Evolutionary conservation across 2,888 invertebrate species (phyloP), one percentile per base, ranked within the genome.

Genomic region (Ormyrus rosae): DNA sequence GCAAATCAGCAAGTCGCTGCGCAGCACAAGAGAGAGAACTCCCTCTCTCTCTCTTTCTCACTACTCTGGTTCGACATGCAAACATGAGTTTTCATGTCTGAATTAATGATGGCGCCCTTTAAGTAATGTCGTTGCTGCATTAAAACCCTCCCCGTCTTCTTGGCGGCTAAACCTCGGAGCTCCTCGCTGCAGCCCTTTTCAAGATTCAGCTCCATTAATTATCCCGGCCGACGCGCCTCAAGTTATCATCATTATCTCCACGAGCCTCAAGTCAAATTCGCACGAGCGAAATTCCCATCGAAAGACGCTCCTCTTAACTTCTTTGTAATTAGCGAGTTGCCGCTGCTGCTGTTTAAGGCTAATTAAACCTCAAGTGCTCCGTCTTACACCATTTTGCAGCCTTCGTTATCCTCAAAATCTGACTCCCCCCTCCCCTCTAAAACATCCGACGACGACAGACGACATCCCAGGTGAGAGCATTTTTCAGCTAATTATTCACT

Each of bases 301-400:
- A 67, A 67, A 53, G 51, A 4, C 34, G 19, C 19, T 19, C 34
- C 4, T 34, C 45, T 68, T 45, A 68, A 45, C 45, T 68, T 55
- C n/a, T 55, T 51, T 71, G 51, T 61, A 71, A 71, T 71, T 63
- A 70, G n/a, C 34, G 51, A 51, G 51, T 1, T 7, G 7, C 9
- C 7, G 51, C 51, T 11, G 51, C 50, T 71, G 6, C 13, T 48
- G 9, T 73, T 73, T 53, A 73, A 55, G 19, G 46, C 56, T 60
- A 67, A 74, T 58, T 67, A 67, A 58, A 34, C 67, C 50, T 55
- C 73, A 11, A 8, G 58, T 67, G 34, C 51, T 13, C 51, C 51
- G 74, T 45, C 72, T 64, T 34, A 64, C 53, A 55, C n/a, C 55
- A 55, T 73, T 63, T 60, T 58, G 48, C 11, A 58, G 45, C 48